Evolutionary conservation across 92 coral and sea anemone species (phyloP), one percentile per base, ranked within the genome.

Genomic region (Actinernus sp.): DNA sequence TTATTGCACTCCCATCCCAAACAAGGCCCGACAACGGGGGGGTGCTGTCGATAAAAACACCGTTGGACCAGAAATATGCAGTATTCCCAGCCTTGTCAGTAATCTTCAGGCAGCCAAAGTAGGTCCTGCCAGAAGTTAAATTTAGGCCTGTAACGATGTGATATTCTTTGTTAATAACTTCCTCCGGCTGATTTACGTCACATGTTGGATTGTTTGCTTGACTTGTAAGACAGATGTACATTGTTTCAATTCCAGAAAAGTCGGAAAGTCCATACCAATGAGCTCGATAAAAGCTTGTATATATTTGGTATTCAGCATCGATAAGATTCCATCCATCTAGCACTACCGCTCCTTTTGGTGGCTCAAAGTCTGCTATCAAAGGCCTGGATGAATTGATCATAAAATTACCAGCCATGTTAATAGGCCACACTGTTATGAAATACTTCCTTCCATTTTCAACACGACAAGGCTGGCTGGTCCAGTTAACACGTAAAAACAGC

Each of bases 291-390:
- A 91, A 62, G 6, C 82, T 55, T 11, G 88, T 44, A 33, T 82
- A 82, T 11, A 76, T 58, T 44, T 91, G 97, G 61, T 73, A 91
- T 8, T 26, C 37, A 6, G 61, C 78, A 50, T 91, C 93, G n/a
- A 52, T 54, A 22, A 68, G 20, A 36, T 77, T 86, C 97, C 97
- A 91, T 3, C 97, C 97, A 53, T 91, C 97, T 3, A 77, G 48
- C 2, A 91, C 85, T 4, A 66, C 19, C 13, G 58, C 69, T 22
- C 55, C 51, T 22, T 33, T 39, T 2, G 97, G 97, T 18, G 88
- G 68, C 27, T 91, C 91, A 17, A 64, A 48, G 55, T 91, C 97
- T 61, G 76, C 53, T 2, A 67, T 32, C 30, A 91, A 69, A 18
- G 91, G 71, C 16, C 45, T 43, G 5, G 97, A 91, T 1, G 93